Base-by-base conservation (phyloP, 2,888 invertebrate species). In the Orthonychiurus folsomi region DNA sequence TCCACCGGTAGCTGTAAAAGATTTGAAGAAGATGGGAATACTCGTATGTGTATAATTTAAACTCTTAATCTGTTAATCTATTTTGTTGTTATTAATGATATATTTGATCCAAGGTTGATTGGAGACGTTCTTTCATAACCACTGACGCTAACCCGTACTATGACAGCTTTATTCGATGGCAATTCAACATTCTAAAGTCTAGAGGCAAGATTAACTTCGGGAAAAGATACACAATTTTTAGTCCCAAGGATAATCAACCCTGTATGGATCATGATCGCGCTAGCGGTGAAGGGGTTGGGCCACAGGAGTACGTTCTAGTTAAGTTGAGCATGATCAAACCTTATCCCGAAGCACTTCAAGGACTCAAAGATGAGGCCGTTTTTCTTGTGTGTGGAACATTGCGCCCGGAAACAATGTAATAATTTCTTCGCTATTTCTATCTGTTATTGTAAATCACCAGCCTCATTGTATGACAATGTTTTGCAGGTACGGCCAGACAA, bases 241-340 rank as follows among this genome's bases (percentile, higher is more conserved):
- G 96, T 0, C 94, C 96, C 0, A 85, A 89, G 74, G 99, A 99
- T 79, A 88, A 88, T 9, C 99, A 99, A 77, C 97, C 99, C 0
- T 99, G 99, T 76, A 99, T 99, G 99, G 99, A 99, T 78, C 99
- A 99, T 76, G 99, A 99, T 78, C 84, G 99, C 73, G 86, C 91
- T 50, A 81, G 86, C 1, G 99, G 99, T 0, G 99, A 99, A 80
- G 97, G 96, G 56, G 96, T 96, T 2, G 97, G 93, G 0, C 93
- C 96, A 0, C 96, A 96, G 78, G 99, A 99, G 78, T 99, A 99
- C 76, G 96, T 95, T 1, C 81, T 99, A 1, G 85, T 99, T 65
- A 99, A 99, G 80, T 87, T 99, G 86, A 86, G 86, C 77, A 78
- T 94, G 2, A 74, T 86, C 25, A 80, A 86, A 73, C 89, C 92